These are phyloP conservation scores for Octomys mimax DNA, from an alignment of 2,797 vertebrate genomes.

Conservation along the genomic window DNA sequence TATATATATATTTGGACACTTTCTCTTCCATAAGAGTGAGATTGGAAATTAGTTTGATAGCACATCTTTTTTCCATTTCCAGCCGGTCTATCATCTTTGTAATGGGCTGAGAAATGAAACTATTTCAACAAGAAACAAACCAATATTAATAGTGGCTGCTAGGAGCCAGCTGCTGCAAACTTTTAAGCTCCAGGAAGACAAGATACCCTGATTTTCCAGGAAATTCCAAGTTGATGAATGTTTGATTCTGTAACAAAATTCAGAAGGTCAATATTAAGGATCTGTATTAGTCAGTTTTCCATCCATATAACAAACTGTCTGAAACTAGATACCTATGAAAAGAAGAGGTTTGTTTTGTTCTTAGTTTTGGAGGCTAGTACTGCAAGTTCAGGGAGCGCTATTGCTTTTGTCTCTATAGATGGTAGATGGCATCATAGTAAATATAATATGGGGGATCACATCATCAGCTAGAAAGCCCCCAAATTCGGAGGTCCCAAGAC, in stretches of 20 bases:
- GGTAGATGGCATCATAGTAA: background rate
- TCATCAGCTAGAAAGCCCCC: background rate
- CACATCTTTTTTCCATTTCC: conserved; percentile 50
- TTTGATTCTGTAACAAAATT: conserved; percentile 49
- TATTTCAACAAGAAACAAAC: conserved; percentile 54
- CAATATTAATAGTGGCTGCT: background rate
- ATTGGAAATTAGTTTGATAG: background rate
- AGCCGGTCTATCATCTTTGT: conserved; percentile 38
- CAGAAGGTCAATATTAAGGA: background rate
- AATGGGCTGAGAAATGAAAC: conserved; percentile 23
- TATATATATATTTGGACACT: background rate
- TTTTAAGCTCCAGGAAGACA: conserved; percentile 65
- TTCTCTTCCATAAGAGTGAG: background rate
- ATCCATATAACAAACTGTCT: background rate
- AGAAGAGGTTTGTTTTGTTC: background rate
- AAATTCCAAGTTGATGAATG: conserved; percentile 43
- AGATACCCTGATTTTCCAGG: conserved; percentile 28
- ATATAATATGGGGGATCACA: background rate
- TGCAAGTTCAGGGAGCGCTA: background rate
- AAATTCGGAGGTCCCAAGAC: background rate
- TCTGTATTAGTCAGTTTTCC: background rate
- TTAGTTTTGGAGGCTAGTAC: background rate
- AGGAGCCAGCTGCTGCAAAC: conserved; percentile 45
- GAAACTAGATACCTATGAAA: background rate
- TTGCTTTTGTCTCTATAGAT: background rate